Evolutionary conservation across 2,113 vertebrate genomes (phyloP), one percentile per base, ranked within the genome.

Genomic region (Choloepus hoffmanni): DNA sequence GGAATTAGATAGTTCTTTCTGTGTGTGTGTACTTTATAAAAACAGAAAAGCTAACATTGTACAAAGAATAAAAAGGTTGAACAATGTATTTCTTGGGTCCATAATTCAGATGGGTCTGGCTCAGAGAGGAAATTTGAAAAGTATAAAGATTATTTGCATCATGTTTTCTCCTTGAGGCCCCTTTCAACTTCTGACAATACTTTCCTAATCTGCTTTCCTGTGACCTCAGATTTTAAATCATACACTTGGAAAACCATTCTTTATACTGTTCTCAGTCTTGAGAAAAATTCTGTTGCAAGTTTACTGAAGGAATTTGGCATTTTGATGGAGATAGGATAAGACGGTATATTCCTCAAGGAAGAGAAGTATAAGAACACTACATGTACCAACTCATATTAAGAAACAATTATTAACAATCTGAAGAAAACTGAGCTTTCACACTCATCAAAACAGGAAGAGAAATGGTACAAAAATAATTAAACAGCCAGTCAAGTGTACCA

Each of bases 371-470:
- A 86, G 58, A 89, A 78, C 62, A 40, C 1, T 3, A 18, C 26
- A 68, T 79, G 43, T 77, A 60, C 14, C 48, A 92, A 73, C 15
- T 68, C 85, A 40, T 82, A 40, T 74, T 90, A 90, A 94, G 72
- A 94, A 96, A 85, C 7, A 89, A 67, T 95, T 92, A 92, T 92
- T 33, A 91, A 60, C 72, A 94, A 62, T 78, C 26, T 92, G 73
- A 93, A 85, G 67, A 92, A 94, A 90, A 58, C 53, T 60, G 45
- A 55, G 2, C 13, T 73, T 91, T 93, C 55, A 60, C 3, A 5
- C 81, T n/a, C 40, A 94, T 86, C 79, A 81, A 95, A 90, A 97
- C 63, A 91, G 85, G 68, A 94, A 95, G 65, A 74, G 12, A 36
- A 76, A 81, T 26, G 58, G n/a, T 86, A 81, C 81, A 90, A 95